These are phyloP conservation scores for Callimorpha dominula DNA, from an alignment of 2,888 invertebrate genomes.

Conservation along the genomic window DNA sequence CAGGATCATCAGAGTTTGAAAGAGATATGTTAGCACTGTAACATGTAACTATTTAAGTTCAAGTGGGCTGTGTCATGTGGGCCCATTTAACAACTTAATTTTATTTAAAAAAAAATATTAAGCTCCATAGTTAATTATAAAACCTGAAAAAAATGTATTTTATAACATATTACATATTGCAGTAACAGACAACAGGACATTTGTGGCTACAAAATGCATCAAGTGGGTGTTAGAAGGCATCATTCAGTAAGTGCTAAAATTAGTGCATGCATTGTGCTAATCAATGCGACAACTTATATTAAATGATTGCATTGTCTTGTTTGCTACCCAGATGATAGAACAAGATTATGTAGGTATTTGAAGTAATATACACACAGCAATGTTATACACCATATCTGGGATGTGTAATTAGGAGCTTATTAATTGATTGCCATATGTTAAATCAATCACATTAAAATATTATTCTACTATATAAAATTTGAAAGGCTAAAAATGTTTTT, in stretches of 20 bases:
- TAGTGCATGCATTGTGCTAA: constrained; percentile 29
- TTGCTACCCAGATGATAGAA: not conserved
- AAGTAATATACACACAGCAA: too few species aligned
- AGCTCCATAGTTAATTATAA: too few species aligned
- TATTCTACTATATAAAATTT: not conserved
- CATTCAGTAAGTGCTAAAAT: constrained; percentile 30
- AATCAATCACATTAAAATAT: not conserved
- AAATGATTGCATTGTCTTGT: not conserved
- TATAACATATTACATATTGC: not conserved
- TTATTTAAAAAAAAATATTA: too few species aligned
- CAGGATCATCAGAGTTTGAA: too few species aligned
- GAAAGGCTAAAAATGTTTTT: not conserved
- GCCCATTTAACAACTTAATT: too few species aligned
- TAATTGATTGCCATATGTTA: not conserved
- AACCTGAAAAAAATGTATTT: too few species aligned
- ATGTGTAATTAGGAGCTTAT: too few species aligned
- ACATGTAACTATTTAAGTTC: too few species aligned
- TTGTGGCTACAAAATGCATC: constrained; percentile 23
- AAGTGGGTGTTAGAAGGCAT: constrained; percentile 36
- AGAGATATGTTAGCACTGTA: too few species aligned
- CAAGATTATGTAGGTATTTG: not conserved
- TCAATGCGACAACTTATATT: constrained; percentile 18
- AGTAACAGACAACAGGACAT: not conserved
- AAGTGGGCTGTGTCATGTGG: too few species aligned
- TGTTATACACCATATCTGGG: too few species aligned